Conservation (phyloP, 2,888 invertebrate species). For the Itoplectis maculator region DNA sequence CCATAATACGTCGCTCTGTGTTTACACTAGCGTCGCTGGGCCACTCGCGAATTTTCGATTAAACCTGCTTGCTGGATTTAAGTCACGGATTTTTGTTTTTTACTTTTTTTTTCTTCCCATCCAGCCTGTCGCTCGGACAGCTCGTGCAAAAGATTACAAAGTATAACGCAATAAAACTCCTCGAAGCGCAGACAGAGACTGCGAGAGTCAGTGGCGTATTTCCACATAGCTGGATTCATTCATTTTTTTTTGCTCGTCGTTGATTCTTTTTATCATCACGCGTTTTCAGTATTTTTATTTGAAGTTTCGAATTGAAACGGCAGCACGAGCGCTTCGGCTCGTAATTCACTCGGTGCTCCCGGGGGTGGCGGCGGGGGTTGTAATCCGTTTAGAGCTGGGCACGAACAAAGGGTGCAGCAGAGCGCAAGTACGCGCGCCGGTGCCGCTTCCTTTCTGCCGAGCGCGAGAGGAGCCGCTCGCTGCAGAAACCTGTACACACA, state of each 20-base stretch:
- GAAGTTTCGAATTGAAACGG: slow-evolving; percentile 22
- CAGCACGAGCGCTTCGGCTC: slow-evolving; percentile 8
- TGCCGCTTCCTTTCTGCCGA: slow-evolving; percentile 34
- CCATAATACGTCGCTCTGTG: slow-evolving; percentile 15
- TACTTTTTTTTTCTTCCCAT: background rate
- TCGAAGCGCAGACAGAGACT: background rate
- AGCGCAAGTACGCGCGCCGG: slow-evolving; percentile 38
- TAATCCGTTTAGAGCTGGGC: slow-evolving; percentile 49
- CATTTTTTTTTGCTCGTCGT: slow-evolving; percentile 10
- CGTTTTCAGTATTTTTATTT: slow-evolving; percentile 37
- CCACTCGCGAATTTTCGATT: slow-evolving; percentile 16
- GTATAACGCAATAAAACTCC: background rate
- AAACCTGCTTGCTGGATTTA: slow-evolving; percentile 4
- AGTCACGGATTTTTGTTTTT: background rate
- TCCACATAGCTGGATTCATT: slow-evolving; percentile 1
- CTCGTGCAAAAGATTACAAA: background rate
- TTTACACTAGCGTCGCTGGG: background rate
- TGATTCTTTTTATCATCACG: slow-evolving; percentile 12
- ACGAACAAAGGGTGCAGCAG: slow-evolving; percentile 53
- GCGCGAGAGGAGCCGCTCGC: slow-evolving; percentile 18
- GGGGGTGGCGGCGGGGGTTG: no score
- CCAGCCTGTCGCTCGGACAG: background rate
- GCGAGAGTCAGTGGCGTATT: slow-evolving; percentile 8
- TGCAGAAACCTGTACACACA: slow-evolving; percentile 10
- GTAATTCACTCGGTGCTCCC: slow-evolving; percentile 53